Evolutionary conservation across 2,797 vertebrate genomes (phyloP), one percentile per base, ranked within the genome.

Genomic region (Erethizon dorsatum): DNA sequence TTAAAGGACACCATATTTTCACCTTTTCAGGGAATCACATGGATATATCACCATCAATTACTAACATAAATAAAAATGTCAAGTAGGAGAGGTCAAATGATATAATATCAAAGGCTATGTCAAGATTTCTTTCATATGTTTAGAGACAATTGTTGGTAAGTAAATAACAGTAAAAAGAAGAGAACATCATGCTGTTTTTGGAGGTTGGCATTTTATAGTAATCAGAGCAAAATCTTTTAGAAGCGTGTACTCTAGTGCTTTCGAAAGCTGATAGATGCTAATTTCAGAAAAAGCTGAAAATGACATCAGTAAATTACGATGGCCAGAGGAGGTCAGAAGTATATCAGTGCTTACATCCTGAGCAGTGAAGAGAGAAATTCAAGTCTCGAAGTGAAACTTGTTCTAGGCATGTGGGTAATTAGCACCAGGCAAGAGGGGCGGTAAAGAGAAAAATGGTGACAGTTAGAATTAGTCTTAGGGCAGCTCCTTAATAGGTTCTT

Each of bases 271-370:
- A 65, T 94, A 20, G 14, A 18, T 71, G 31, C 78, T 88, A 31
- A 94, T 86, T 96, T 94, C 26, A 87, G 82, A 69, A 57, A 93
- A 96, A 79, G 56, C 50, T 85, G 52, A 79, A 96, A 96, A 79
- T 88, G 47, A 20, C 67, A 79, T 86, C 22, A 52, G 61, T 12
- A 63, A 65, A 80, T 92, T 90, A 28, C 65, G 6, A 96, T 80
- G 84, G 37, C 5, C 17, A 90, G 7, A 12, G 5, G 13, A 94
- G 28, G 47, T 91, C 67, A 97, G 88, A 67, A 41, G 77, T 63
- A 28, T 86, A 33, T 95, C 57, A 80, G 13, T 94, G 83, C 18
- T 88, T 83, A 88, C 6, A 91, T 63, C 28, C 47, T 63, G 85
- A 89, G 83, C 5, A 50, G 54, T 37, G 84, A 45, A 31, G 45